A percentile compares a stretch with the other conserved stretches of the same genome.
Evolutionary conservation across 1,140 invertebrate genomes (phyloP).

Genomic region (Pseudomyrmex concolor): DNA sequence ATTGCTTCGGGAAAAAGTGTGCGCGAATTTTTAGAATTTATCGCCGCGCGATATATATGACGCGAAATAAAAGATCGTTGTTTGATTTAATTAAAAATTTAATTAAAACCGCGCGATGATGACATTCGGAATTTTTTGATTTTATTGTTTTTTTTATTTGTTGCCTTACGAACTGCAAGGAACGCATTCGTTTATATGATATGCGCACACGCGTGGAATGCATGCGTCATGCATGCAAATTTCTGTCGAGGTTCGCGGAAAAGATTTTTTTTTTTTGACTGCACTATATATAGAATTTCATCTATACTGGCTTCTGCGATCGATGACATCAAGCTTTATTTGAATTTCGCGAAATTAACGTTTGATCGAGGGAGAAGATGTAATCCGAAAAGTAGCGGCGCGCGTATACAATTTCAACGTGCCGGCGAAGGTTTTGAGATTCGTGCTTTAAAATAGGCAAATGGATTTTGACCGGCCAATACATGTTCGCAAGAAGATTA

Average conservation of each 20-base stretch:
- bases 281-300: constrained; percentile 1
- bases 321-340: constrained; percentile 17
- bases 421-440: constrained; percentile 22
- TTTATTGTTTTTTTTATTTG: constrained; percentile 3
- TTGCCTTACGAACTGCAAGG: not conserved
- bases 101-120: constrained; percentile 17
- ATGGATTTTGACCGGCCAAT: constrained; percentile 18
- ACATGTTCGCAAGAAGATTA: constrained; percentile 48
- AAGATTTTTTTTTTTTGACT: constrained; percentile 9
- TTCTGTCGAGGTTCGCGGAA: constrained; percentile 3
- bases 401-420: constrained; percentile 35
- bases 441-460: constrained; percentile 31
- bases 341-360: constrained; percentile 54
- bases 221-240: constrained; percentile 8
- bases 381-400: constrained; percentile 28
- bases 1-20: not conserved
- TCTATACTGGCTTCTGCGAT: not conserved
- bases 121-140: not conserved
- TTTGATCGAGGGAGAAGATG: constrained; percentile 22
- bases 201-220: too few species aligned
- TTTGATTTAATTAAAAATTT: constrained; percentile 2
- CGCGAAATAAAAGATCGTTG: constrained; percentile 3
- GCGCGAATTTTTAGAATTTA: not conserved
- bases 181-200: constrained; percentile 7
- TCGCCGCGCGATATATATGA: not conserved